Conservation (phyloP, 1,140 invertebrate genomes). For the Vollenhovia emeryi region DNA sequence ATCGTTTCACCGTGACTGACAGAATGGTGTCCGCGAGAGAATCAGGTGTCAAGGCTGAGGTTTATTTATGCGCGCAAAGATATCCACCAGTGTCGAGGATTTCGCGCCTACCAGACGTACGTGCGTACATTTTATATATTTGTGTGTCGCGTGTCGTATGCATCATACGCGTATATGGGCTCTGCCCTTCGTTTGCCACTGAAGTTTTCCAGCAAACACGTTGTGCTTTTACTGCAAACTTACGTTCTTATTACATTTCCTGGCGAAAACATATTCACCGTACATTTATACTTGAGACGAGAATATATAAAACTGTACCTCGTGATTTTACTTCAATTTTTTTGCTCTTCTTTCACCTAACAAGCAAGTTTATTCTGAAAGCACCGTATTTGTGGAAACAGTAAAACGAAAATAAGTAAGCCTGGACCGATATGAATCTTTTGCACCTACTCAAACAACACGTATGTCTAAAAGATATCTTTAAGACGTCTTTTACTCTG, state of each 20-base stretch:
- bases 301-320: not conserved
- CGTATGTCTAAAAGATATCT: too few relatives aligned
- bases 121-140: not conserved
- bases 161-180: not conserved
- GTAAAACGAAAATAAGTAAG: too few relatives aligned
- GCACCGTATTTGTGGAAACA: not conserved
- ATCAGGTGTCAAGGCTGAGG: conserved; percentile 67
- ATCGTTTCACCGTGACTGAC: conserved; percentile 54
- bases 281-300: not conserved
- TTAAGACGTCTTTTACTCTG: too few relatives aligned
- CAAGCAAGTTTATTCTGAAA: conserved; percentile 11
- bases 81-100: not conserved
- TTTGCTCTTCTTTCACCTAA: not conserved
- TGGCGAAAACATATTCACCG: not conserved
- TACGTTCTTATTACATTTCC: not conserved
- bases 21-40: conserved; percentile 43
- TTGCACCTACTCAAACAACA: too few relatives aligned
- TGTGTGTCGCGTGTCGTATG: too few relatives aligned
- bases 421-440: too few relatives aligned
- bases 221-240: not conserved
- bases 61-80: conserved; percentile 55
- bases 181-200: not conserved
- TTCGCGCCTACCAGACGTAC: not conserved
- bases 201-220: not conserved
- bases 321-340: not conserved